Conservation (phyloP, 2,113 vertebrate species). For the Geococcyx californianus region DNA sequence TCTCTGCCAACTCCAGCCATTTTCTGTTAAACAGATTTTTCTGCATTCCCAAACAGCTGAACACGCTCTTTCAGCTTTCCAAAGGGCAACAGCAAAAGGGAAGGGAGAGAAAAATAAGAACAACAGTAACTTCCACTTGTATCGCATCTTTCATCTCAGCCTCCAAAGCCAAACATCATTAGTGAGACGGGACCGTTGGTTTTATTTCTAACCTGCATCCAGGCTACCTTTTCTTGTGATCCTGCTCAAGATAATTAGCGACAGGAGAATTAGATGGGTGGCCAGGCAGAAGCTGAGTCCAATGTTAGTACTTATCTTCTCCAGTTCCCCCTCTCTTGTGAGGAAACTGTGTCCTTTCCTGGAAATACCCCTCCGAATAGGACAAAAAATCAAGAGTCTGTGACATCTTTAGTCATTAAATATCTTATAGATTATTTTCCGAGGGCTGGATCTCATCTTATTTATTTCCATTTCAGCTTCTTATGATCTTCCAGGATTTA, state of each 20-base stretch:
- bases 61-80: not conserved
- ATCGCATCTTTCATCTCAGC: not conserved
- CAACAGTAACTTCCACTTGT: not conserved
- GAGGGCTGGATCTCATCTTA: not conserved
- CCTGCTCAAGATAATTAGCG: not conserved
- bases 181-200: not conserved
- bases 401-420: not conserved
- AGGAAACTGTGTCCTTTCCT: not conserved
- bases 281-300: not conserved
- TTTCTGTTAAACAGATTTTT: not conserved
- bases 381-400: not conserved
- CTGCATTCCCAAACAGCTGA: not conserved
- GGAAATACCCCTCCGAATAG: not conserved
- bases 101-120: slow-evolving; percentile 4
- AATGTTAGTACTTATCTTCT: not conserved
- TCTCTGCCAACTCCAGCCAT: not conserved
- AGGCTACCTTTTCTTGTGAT: not conserved
- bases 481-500: not conserved
- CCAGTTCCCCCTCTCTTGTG: not conserved
- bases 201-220: not conserved
- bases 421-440: not conserved
- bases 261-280: not conserved
- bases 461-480: not conserved
- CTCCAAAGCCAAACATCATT: slow-evolving; percentile 4
- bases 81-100: not conserved